These are phyloP conservation scores for Eudemis profundana DNA, from an alignment of 2,888 invertebrate species.

Conservation along the genomic window DNA sequence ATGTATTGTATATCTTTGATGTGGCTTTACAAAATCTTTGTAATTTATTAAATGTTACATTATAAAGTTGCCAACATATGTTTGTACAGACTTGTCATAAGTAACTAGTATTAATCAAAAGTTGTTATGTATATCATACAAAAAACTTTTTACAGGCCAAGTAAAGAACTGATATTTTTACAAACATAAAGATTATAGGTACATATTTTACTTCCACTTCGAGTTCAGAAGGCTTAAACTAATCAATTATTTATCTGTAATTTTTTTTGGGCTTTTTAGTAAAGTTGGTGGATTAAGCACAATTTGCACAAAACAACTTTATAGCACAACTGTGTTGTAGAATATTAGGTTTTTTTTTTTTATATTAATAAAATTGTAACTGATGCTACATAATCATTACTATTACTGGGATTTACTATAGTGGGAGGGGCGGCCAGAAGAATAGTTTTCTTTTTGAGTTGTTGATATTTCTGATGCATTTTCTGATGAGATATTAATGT, in stretches of 20 bases:
- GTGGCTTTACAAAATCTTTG: constrained; percentile 49
- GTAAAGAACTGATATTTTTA: constrained; percentile 52
- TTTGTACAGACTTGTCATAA: constrained; percentile 62
- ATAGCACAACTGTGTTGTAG: constrained; percentile 34
- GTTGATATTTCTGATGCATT: constrained; percentile 50
- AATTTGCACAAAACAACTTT: constrained; percentile 48
- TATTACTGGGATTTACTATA: constrained; percentile 32
- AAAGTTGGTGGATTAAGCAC: constrained; percentile 49
- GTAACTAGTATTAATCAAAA: constrained; percentile 54
- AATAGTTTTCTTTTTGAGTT: constrained; percentile 17
- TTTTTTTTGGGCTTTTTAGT: constrained; percentile 10
- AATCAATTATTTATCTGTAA: constrained; percentile 17
- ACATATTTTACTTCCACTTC: constrained; percentile 48
- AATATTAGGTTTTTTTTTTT: constrained; percentile 17
- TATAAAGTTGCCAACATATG: constrained; percentile 58
- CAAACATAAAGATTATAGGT: constrained; percentile 43
- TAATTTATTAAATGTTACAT: constrained; percentile 53
- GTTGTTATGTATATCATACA: constrained; percentile 53
- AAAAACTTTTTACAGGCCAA: constrained; percentile 57
- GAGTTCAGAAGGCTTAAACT: constrained; percentile 2
- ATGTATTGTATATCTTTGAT: constrained; percentile 44
- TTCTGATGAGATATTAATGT: constrained; percentile 47
- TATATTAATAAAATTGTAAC: constrained; percentile 17
- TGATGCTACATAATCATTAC: constrained; percentile 30
- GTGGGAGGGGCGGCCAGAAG: constrained; percentile 31